Percentiles rank a stretch among this genome's conserved stretches.
These are phyloP conservation scores for Apogon hyalosoma DNA, from an alignment of 2,797 vertebrate species.

Conservation along the genomic window DNA sequence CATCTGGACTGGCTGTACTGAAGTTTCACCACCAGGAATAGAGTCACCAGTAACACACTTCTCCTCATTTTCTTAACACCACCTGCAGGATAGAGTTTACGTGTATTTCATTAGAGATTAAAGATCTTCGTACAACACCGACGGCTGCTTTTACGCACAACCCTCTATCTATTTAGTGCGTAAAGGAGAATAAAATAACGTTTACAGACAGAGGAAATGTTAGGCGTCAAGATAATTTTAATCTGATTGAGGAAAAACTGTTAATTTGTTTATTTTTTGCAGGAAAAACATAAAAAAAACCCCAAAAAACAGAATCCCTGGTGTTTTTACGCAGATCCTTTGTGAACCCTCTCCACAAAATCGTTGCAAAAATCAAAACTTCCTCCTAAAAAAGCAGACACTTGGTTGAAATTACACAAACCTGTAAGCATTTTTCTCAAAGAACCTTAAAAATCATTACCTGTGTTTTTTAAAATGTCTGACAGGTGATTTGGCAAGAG, in stretches of 20 bases:
- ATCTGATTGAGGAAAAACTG: neutral
- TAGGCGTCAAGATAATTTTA: neutral
- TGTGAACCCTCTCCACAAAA: constrained; percentile 2
- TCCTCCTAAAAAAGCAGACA: neutral
- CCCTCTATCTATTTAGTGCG: constrained; percentile 45
- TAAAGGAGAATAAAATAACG: constrained; percentile 50
- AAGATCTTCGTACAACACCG: neutral
- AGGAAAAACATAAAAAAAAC: neutral
- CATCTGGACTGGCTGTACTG: constrained; percentile 82
- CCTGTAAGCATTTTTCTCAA: neutral
- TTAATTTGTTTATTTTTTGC: neutral
- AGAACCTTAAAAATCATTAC: constrained; percentile 47
- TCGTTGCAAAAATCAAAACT: neutral
- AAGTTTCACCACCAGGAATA: constrained; percentile 85
- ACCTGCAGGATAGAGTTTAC: constrained; percentile 48
- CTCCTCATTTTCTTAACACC: constrained; percentile 82
- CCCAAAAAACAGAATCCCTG: neutral
- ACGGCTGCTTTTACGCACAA: constrained; percentile 19
- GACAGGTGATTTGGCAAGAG: constrained; percentile 37
- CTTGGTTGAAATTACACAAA: neutral
- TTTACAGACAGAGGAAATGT: neutral
- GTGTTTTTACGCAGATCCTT: neutral
- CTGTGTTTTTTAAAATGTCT: constrained; percentile 47
- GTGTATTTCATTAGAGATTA: neutral
- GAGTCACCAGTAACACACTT: constrained; percentile 79